Percentiles rank a stretch among this genome's conserved stretches.
phyloP scores from a whole-genome alignment of 2,113 vertebrate species.

The Pao palembangensis region DNA sequence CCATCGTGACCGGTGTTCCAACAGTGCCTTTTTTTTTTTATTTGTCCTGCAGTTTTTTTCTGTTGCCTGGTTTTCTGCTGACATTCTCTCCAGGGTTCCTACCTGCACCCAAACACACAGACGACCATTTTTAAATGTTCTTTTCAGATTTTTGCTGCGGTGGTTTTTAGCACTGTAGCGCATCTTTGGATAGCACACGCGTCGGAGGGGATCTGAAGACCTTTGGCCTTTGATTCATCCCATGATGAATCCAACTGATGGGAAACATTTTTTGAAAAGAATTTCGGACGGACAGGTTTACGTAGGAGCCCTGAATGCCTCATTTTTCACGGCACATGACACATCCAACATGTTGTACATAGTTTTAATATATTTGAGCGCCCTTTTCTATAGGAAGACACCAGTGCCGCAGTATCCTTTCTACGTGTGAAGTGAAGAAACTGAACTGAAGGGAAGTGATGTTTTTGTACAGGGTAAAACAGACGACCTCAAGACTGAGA shows the following conservation, averaged over 20 bases:
- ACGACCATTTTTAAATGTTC: background rate
- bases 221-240: conserved; percentile 5
- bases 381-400: conserved; percentile 50
- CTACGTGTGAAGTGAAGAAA: conserved; percentile 9
- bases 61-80: conserved; percentile 60
- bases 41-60: conserved; percentile 38
- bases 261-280: conserved; percentile 5
- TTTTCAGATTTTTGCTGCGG: conserved; percentile 1
- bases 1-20: conserved; percentile 68
- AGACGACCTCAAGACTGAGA: conserved; percentile 10
- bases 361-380: conserved; percentile 72
- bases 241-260: background rate
- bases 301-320: conserved; percentile 50
- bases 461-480: conserved; percentile 50
- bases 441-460: conserved; percentile 4
- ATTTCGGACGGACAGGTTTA: conserved; percentile 3
- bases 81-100: conserved; percentile 37
- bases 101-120: conserved; percentile 1
- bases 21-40: conserved; percentile 86
- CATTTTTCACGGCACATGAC: conserved; percentile 55
- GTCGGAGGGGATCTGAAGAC: conserved; percentile 6
- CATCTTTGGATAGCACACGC: conserved; percentile 2
- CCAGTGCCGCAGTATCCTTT: conserved; percentile 64
- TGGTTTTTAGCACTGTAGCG: background rate
- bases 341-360: conserved; percentile 68